Conservation (phyloP, 2,113 vertebrate species). For the Nannospalax galili region DNA sequence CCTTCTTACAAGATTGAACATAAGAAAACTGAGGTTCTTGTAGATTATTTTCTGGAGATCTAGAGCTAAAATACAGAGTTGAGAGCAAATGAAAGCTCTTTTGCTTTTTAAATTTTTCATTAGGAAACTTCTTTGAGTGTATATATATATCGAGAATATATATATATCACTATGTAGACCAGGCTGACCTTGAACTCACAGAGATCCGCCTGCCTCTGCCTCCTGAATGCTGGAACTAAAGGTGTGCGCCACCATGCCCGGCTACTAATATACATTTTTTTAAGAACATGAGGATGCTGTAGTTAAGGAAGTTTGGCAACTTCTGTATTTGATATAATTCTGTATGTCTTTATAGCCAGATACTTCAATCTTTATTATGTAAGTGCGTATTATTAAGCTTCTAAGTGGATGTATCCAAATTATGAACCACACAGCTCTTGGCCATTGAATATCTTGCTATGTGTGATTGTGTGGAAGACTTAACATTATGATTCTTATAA, state of each 20-base stretch:
- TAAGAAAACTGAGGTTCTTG: neutral
- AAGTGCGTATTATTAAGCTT: neutral
- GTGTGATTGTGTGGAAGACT: neutral
- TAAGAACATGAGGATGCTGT: neutral
- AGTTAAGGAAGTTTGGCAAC: conserved; percentile 11
- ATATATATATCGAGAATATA: too few relatives aligned
- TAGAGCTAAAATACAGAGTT: neutral
- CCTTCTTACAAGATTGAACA: neutral
- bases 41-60: neutral
- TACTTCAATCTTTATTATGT: neutral
- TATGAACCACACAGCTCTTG: neutral
- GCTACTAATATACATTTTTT: too few relatives aligned
- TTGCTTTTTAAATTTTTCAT: neutral
- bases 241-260: too few relatives aligned
- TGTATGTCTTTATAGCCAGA: neutral
- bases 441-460: neutral
- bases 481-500: too few relatives aligned
- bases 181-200: too few relatives aligned
- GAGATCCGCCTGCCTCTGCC: too few relatives aligned
- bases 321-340: neutral
- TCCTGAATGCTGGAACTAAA: too few relatives aligned
- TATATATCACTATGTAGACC: too few relatives aligned
- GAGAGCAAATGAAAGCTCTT: neutral
- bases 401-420: neutral
- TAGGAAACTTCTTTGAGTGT: neutral